Evolutionary conservation across 2,888 invertebrate species (phyloP).

Genomic region (Ormyrus nitidulus): DNA sequence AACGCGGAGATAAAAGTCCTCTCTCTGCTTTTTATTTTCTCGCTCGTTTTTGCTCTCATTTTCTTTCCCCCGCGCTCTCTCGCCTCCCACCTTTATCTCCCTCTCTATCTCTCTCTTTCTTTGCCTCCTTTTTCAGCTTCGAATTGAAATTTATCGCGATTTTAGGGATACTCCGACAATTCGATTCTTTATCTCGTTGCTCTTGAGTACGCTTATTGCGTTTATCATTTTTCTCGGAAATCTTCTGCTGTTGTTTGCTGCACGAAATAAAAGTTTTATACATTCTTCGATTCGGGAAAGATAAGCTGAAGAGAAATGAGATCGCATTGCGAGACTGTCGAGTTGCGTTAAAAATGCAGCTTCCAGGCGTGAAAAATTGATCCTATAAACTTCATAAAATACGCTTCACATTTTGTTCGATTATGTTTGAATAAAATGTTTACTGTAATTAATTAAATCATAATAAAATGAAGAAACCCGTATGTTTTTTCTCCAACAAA

Average conservation of each 20-base stretch:
- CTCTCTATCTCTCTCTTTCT: not conserved
- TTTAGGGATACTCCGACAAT: not conserved
- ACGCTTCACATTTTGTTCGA: too few species aligned
- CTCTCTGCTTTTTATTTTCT: not conserved
- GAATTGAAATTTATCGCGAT: slow-evolving; percentile 43
- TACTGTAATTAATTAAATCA: too few species aligned
- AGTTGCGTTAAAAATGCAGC: not conserved
- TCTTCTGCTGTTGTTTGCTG: not conserved
- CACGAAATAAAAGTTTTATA: slow-evolving; percentile 12
- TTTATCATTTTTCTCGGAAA: not conserved
- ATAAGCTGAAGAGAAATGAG: slow-evolving; percentile 1
- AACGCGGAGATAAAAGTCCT: slow-evolving; percentile 36
- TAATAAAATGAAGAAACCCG: too few species aligned
- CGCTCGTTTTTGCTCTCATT: not conserved
- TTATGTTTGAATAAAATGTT: too few species aligned
- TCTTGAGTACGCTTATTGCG: slow-evolving; percentile 6
- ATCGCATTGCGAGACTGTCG: not conserved
- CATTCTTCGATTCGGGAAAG: slow-evolving; percentile 6
- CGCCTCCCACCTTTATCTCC: not conserved
- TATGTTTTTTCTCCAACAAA: too few species aligned
- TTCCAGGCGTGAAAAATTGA: not conserved
- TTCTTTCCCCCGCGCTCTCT: not conserved
- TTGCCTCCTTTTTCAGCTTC: not conserved
- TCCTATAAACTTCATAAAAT: too few species aligned
- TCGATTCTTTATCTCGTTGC: slow-evolving; percentile 31